Percentiles rank a stretch among this genome's conserved stretches.
These are phyloP conservation scores for Apotomis betuletana DNA, from an alignment of 2,888 invertebrate genomes.

Conservation along the genomic window DNA sequence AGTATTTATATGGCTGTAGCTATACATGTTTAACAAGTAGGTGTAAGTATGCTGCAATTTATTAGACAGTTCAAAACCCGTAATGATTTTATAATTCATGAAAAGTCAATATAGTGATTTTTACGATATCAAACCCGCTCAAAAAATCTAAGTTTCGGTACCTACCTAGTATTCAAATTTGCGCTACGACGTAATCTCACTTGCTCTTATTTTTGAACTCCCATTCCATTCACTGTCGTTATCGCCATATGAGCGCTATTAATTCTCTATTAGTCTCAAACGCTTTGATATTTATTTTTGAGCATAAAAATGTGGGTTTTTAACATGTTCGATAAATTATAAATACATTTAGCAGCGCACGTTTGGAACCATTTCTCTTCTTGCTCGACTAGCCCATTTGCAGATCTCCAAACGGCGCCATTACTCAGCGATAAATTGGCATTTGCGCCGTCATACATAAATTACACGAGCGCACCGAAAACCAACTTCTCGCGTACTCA, in stretches of 20 bases:
- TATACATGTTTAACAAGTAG: background rate
- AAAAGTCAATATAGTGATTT: too few relatives aligned
- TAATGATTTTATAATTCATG: too few relatives aligned
- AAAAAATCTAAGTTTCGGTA: too few relatives aligned
- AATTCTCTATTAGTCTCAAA: constrained; percentile 24
- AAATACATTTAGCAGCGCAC: constrained; percentile 80
- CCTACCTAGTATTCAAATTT: too few relatives aligned
- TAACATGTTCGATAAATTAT: constrained; percentile 79
- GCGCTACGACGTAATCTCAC: background rate
- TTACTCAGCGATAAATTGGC: constrained; percentile 84
- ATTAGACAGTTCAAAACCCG: too few relatives aligned
- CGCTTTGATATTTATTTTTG: constrained; percentile 28
- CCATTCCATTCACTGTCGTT: constrained; percentile 19
- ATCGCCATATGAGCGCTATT: constrained; percentile 23
- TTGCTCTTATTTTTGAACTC: background rate
- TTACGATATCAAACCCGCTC: too few relatives aligned
- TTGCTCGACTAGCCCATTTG: constrained; percentile 81
- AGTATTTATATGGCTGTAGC: background rate
- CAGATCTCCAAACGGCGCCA: constrained; percentile 82
- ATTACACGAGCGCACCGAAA: constrained; percentile 77
- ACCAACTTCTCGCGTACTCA: constrained; percentile 73
- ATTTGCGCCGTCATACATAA: constrained; percentile 83
- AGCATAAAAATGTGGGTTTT: constrained; percentile 73
- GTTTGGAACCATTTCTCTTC: constrained; percentile 80
- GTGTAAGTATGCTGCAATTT: too few relatives aligned